Evolutionary conservation across 2,888 invertebrate species (phyloP), one percentile per base, ranked within the genome.

Genomic region (Yponomeuta sedellus): DNA sequence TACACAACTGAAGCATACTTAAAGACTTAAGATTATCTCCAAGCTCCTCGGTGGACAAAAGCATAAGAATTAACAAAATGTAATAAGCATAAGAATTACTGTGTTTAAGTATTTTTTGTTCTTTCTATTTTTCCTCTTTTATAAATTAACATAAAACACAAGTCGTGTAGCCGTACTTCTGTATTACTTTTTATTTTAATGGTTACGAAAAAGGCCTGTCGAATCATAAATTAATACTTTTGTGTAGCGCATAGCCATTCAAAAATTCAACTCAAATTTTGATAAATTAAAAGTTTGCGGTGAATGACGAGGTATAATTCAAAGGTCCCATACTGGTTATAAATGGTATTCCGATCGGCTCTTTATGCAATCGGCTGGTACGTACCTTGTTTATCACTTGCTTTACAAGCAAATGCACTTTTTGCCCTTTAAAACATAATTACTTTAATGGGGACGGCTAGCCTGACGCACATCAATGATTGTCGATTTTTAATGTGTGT

Each of bases 311-410:
- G 73, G 70, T 74, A 75, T 76, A 75, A 77, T 76, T 73, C 83
- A 79, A 86, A 86, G 85, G 86, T 85, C 85, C 83, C 70, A 70
- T 77, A 80, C 87, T 75, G 80, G 86, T 85, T 80, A 72, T 70
- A 69, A 72, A 73, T 74, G 74, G 76, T 73, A 70, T 75, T 77
- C 80, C 80, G 81, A 82, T 82, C 77, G 78, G 52, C 39, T 16
- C 34, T 80, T 86, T 82, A 81, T 83, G 84, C 81, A 86, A 86
- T 76, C 77, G 76, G 75, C 75, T 77, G 77, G 82, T 83, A 78
- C 77, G 74, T 73, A 71, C 72, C 72, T 74, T 77, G 78, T 77
- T 77, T 77, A 75, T 74, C 28, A 52, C 61, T 61, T 61, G 28
- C 19, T 20, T 58, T 58, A 52, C 12, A 52, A 58, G 58, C 19